Conservation (phyloP, 2,113 vertebrate species). For the Theristicus caerulescens region DNA sequence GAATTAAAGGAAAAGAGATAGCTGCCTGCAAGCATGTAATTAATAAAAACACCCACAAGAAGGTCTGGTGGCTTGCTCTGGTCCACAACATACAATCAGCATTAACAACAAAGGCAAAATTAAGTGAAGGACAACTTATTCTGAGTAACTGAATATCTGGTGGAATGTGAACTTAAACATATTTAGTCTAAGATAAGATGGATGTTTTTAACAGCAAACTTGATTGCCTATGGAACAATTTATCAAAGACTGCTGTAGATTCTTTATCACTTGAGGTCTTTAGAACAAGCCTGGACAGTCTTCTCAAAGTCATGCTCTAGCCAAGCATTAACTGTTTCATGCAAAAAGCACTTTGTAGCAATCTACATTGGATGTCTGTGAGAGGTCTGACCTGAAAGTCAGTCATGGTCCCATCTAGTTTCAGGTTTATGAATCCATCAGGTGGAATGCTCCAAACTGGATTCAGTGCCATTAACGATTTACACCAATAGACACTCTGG, state of each 20-base stretch:
- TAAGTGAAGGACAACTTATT: not conserved
- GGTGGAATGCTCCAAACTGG: not conserved
- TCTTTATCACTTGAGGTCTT: not conserved
- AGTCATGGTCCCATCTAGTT: not conserved
- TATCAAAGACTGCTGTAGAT: not conserved
- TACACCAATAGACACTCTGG: not conserved
- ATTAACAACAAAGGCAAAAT: not conserved
- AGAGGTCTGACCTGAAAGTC: not conserved
- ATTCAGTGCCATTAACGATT: not conserved
- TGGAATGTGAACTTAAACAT: not conserved
- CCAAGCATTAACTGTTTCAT: not conserved
- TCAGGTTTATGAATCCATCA: not conserved
- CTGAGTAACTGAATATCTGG: not conserved
- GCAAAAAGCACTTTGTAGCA: not conserved
- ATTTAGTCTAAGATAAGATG: not conserved
- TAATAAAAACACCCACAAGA: not conserved
- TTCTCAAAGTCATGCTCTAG: not conserved
- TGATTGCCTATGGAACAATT: not conserved
- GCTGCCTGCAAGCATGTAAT: not conserved
- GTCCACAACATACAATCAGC: not conserved
- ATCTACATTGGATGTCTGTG: not conserved
- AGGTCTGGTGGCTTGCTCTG: not conserved
- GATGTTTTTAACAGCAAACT: not conserved
- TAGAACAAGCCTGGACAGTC: not conserved
- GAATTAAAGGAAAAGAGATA: constrained; percentile 17